These are phyloP conservation scores for Periphyllus acericola DNA, from an alignment of 2,888 invertebrate genomes.

Conservation along the genomic window DNA sequence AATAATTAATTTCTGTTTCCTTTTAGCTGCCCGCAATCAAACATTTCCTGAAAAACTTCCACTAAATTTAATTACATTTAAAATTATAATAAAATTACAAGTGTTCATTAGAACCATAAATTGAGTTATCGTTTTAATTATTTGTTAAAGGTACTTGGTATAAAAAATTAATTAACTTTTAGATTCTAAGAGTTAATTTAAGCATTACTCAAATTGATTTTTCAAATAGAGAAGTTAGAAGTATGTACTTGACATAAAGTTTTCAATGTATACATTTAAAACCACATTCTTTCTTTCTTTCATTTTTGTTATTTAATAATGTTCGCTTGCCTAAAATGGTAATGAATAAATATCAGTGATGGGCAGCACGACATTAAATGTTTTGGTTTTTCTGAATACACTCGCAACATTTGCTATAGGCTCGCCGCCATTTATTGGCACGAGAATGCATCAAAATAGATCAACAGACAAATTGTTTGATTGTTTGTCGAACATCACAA, in stretches of 20 bases:
- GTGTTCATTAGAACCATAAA: not conserved
- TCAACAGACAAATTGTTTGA: not conserved
- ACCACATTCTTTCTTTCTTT: too few species aligned
- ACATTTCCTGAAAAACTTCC: not conserved
- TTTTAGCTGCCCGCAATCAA: not conserved
- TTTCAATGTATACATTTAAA: too few species aligned
- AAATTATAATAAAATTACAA: not conserved
- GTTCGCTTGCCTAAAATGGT: too few species aligned
- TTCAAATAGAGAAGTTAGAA: not conserved
- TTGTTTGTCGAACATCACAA: slow-evolving; percentile 32
- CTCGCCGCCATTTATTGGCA: not conserved
- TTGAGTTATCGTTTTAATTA: not conserved
- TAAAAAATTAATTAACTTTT: not conserved
- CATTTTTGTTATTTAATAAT: too few species aligned
- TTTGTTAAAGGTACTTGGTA: not conserved
- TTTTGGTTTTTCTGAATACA: not conserved
- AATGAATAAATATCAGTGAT: too few species aligned
- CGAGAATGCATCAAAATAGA: not conserved
- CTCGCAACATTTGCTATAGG: not conserved
- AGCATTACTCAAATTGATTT: not conserved
- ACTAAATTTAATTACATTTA: not conserved
- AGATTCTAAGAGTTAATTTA: not conserved
- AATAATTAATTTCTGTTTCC: not conserved
- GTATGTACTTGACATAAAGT: too few species aligned
- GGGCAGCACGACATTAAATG: too few species aligned